These are phyloP conservation scores for Aphelenchoides besseyi DNA, from an alignment of 1,140 invertebrate genomes.

Conservation along the genomic window DNA sequence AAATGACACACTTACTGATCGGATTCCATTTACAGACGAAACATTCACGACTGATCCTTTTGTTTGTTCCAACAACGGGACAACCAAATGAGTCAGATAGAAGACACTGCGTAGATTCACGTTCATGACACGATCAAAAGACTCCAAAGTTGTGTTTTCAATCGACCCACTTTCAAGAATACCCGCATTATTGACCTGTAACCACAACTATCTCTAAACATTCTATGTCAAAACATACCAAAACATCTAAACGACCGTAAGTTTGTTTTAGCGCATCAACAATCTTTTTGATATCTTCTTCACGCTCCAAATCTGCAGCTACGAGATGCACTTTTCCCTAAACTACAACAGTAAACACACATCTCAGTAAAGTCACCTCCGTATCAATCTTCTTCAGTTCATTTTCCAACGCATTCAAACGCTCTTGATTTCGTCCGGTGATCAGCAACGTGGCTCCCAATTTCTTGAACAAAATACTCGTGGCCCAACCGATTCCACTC, in stretches of 20 bases:
- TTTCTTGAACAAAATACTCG: constrained; percentile 73
- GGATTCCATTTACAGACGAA: constrained; percentile 79
- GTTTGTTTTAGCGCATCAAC: constrained; percentile 48
- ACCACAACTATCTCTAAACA: no score
- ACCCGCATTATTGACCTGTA: constrained; percentile 88
- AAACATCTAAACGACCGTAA: constrained; percentile 43
- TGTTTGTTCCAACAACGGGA: constrained; percentile 76
- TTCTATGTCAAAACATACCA: no score
- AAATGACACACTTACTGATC: constrained; percentile 65
- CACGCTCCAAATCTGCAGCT: constrained; percentile 73
- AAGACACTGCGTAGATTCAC: constrained; percentile 79
- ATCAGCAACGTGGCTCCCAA: constrained; percentile 71
- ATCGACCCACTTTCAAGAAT: constrained; percentile 76
- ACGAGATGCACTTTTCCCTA: constrained; percentile 43
- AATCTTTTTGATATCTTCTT: constrained; percentile 65
- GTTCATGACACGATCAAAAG: constrained; percentile 79
- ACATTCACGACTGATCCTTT: constrained; percentile 85
- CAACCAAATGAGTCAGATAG: constrained; percentile 77
- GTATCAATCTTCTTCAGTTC: constrained; percentile 28
- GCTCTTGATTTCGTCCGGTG: constrained; percentile 74
- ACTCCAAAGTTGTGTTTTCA: constrained; percentile 76
- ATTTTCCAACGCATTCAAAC: constrained; percentile 65
- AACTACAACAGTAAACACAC: constrained; percentile 10
- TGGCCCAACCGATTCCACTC: constrained; percentile 79
- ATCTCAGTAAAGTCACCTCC: constrained; percentile 9